phyloP scores from a whole-genome alignment of 2,113 vertebrate genomes.

The Pollachius pollachius region DNA sequence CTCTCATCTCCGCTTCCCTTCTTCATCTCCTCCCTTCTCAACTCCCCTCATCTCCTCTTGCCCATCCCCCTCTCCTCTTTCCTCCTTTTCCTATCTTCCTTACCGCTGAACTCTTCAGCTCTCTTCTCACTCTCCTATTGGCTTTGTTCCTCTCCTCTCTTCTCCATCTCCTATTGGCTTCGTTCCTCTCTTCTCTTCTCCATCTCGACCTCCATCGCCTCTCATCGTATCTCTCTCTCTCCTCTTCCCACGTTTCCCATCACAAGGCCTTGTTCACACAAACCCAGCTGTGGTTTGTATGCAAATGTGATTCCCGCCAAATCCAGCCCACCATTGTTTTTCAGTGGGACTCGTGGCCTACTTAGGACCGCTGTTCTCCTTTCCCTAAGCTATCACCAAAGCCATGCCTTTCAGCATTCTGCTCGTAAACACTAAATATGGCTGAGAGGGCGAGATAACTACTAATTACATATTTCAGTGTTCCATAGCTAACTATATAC shows the following conservation, averaged over 20 bases:
- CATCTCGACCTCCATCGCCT: constrained; percentile 4
- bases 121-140: too few species aligned
- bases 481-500: too few species aligned
- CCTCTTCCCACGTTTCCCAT: constrained; percentile 12
- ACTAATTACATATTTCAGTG: constrained; percentile 38
- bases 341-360: constrained; percentile 50
- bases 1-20: too few species aligned
- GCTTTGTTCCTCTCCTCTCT: too few species aligned
- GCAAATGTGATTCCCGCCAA: constrained; percentile 51
- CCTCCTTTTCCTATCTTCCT: background rate
- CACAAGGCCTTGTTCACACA: constrained; percentile 40
- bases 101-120: too few species aligned
- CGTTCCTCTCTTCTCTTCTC: background rate
- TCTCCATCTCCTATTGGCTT: too few species aligned
- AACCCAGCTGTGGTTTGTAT: constrained; percentile 50
- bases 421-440: constrained; percentile 40
- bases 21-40: background rate
- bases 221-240: constrained; percentile 15
- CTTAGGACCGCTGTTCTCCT: constrained; percentile 24
- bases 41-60: too few species aligned
- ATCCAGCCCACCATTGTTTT: constrained; percentile 40
- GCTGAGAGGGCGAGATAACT: constrained; percentile 24
- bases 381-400: constrained; percentile 17
- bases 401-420: constrained; percentile 25
- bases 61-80: too few species aligned